Conservation (phyloP, 1,140 invertebrate genomes). For the Carcinoscorpius rotundicauda region DNA sequence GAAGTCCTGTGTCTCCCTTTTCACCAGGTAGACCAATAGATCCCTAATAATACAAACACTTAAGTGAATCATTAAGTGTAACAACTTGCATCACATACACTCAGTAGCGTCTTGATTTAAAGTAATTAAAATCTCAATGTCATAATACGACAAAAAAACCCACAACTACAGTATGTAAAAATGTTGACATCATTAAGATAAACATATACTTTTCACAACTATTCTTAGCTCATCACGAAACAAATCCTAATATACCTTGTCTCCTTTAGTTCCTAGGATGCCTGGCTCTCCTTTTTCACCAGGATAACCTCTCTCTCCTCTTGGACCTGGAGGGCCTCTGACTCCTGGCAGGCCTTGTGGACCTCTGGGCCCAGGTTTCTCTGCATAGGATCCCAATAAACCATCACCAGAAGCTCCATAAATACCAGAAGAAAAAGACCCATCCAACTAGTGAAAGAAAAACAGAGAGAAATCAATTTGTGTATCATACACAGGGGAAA, state of each 20-base stretch:
- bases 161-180: not conserved
- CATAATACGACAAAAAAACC: not conserved
- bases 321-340: slow-evolving; percentile 9
- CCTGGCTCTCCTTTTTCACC: slow-evolving; percentile 17
- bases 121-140: not conserved
- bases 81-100: not conserved
- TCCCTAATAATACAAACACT: slow-evolving; percentile 8
- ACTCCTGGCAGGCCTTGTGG: slow-evolving; percentile 14
- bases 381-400: slow-evolving; percentile 14
- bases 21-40: slow-evolving; percentile 12
- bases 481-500: too few relatives aligned
- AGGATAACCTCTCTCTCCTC: slow-evolving; percentile 14
- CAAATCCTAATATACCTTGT: slow-evolving; percentile 11
- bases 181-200: not conserved
- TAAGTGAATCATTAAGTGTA: not conserved
- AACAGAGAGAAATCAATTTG: not conserved
- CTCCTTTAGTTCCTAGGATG: slow-evolving; percentile 10
- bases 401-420: slow-evolving; percentile 17
- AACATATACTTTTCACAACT: not conserved
- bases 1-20: slow-evolving; percentile 14
- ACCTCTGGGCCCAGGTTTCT: slow-evolving; percentile 12
- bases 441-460: slow-evolving; percentile 10
- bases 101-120: not conserved
- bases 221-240: not conserved
- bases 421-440: slow-evolving; percentile 15